Conservation (phyloP, 2,888 invertebrate species). For the Drosophila greeni region DNA sequence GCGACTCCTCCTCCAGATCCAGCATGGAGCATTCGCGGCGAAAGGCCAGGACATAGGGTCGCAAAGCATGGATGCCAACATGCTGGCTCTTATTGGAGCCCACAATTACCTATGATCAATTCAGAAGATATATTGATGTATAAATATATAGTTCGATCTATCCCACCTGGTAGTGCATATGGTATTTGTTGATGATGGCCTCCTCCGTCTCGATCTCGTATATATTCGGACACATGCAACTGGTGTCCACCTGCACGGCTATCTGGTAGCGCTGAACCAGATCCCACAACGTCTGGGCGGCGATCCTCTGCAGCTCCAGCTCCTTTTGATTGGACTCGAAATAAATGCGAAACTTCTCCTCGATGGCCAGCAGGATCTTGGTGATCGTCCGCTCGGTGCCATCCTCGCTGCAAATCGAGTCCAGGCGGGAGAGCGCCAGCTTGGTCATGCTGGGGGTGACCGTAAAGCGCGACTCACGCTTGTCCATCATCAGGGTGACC, state of each 20-base stretch:
- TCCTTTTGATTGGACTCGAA: slow-evolving; percentile 53
- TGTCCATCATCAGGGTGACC: slow-evolving; percentile 7
- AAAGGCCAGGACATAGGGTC: slow-evolving; percentile 51
- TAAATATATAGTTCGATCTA: background rate
- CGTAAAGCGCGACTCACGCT: slow-evolving; percentile 3
- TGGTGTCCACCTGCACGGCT: slow-evolving; percentile 34
- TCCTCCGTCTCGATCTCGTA: slow-evolving; percentile 53
- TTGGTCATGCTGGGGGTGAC: slow-evolving; percentile 17
- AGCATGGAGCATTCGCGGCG: slow-evolving; percentile 48
- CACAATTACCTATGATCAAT: slow-evolving; percentile 26
- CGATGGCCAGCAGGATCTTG: slow-evolving; percentile 52
- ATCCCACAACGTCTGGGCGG: slow-evolving; percentile 56
- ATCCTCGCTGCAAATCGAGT: background rate
- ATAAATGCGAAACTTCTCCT: slow-evolving; percentile 52
- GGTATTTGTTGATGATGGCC: slow-evolving; percentile 55
- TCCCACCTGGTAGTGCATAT: slow-evolving; percentile 48
- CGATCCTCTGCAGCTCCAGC: slow-evolving; percentile 57
- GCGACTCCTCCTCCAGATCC: slow-evolving; percentile 46
- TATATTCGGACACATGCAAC: slow-evolving; percentile 54
- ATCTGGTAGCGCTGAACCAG: slow-evolving; percentile 60
- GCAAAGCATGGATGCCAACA: slow-evolving; percentile 44
- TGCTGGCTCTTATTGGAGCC: slow-evolving; percentile 46
- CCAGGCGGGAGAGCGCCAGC: background rate
- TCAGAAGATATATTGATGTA: no score
- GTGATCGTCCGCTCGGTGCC: slow-evolving; percentile 34